A percentile compares a stretch with the other conserved stretches of the same genome.
Evolutionary conservation across 2,888 invertebrate species (phyloP).

Genomic region (Clitarchus hookeri): DNA sequence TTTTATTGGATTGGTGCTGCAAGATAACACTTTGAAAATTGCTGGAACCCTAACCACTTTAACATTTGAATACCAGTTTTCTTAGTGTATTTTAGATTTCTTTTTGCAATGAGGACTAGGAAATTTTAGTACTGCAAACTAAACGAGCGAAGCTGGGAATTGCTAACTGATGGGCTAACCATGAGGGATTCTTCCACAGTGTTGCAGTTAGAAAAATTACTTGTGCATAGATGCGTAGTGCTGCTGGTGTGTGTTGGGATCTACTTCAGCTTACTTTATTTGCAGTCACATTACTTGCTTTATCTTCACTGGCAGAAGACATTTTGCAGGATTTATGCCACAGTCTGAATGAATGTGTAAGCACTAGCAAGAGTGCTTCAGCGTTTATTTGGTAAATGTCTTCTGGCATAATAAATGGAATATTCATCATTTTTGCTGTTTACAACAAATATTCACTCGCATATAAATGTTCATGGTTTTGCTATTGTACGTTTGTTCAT

Average conservation of each 20-base stretch:
- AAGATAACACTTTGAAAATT: slow-evolving; percentile 2
- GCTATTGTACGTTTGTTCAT: too few relatives aligned
- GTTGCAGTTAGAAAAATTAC: not conserved
- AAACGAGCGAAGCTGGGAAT: not conserved
- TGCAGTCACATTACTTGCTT: not conserved
- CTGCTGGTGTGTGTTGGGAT: not conserved
- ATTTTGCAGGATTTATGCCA: not conserved
- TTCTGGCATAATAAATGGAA: too few relatives aligned
- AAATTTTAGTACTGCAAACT: not conserved
- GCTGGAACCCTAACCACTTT: not conserved
- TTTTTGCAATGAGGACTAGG: not conserved
- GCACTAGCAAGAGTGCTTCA: not conserved
- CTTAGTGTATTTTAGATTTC: not conserved
- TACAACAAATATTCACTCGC: not conserved
- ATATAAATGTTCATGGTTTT: too few relatives aligned
- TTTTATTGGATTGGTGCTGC: not conserved
- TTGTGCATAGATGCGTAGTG: not conserved
- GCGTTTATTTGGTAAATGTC: not conserved
- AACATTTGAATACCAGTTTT: not conserved
- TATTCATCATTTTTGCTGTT: not conserved
- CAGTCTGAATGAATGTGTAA: not conserved
- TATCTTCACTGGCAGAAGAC: not conserved
- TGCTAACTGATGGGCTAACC: not conserved
- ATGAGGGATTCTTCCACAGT: slow-evolving; percentile 6
- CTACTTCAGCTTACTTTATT: slow-evolving; percentile 7